Evolutionary conservation across 2,888 invertebrate species (phyloP).

Genomic region (Drosophila heteroneura): DNA sequence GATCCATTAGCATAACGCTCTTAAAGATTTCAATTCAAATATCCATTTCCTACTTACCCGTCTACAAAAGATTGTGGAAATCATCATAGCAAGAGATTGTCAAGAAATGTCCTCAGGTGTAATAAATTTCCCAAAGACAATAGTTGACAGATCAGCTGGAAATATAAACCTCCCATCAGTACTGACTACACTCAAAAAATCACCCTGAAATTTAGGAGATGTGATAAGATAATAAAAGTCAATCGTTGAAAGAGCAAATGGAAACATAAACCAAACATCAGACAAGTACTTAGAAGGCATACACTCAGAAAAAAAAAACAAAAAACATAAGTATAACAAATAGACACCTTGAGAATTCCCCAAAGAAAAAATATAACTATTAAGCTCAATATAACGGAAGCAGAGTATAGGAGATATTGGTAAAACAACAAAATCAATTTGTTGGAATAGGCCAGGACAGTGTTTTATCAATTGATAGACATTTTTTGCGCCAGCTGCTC

Average conservation of each 20-base stretch:
- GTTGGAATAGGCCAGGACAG: slow-evolving; percentile 34
- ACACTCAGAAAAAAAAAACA: background rate
- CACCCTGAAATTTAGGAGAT: background rate
- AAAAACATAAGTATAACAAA: slow-evolving; percentile 16
- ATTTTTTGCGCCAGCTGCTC: slow-evolving; percentile 47
- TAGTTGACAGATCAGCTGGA: background rate
- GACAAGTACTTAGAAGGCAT: slow-evolving; percentile 4
- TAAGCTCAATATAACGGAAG: slow-evolving; percentile 26
- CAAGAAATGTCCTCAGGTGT: background rate
- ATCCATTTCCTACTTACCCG: slow-evolving; percentile 4
- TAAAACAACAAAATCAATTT: slow-evolving; percentile 61
- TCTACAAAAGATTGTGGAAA: background rate
- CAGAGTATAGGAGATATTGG: background rate
- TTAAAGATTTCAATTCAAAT: slow-evolving; percentile 21
- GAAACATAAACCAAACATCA: background rate
- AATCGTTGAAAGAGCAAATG: background rate
- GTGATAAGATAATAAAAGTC: background rate
- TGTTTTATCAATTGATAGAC: slow-evolving; percentile 67
- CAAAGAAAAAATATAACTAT: background rate
- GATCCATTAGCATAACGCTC: slow-evolving; percentile 19
- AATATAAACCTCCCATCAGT: background rate
- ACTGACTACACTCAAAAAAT: background rate
- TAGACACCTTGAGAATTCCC: slow-evolving; percentile 20
- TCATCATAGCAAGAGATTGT: background rate
- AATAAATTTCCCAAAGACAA: background rate